Conservation (phyloP, 2,888 invertebrate species). For the Caenorhabditis plicata region DNA sequence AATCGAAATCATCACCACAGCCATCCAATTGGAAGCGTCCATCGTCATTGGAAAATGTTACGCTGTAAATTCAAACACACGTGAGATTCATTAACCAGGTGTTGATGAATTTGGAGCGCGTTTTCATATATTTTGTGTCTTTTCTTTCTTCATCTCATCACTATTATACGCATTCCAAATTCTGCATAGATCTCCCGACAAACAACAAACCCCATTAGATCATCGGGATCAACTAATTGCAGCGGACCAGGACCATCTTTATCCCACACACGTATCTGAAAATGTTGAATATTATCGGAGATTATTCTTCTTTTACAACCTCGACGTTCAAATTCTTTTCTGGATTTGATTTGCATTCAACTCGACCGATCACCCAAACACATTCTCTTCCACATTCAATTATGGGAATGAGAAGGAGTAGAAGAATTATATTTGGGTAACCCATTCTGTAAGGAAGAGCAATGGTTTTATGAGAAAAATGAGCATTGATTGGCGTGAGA, state of each 20-base stretch:
- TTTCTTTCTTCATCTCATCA: too few relatives aligned
- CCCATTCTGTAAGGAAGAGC: too few relatives aligned
- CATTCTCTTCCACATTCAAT: slow-evolving; percentile 54
- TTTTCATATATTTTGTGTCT: too few relatives aligned
- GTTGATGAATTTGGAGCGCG: too few relatives aligned
- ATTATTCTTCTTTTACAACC: too few relatives aligned
- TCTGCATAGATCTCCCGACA: too few relatives aligned
- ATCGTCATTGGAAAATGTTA: slow-evolving; percentile 62
- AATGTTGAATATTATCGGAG: too few relatives aligned
- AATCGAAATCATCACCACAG: slow-evolving; percentile 63
- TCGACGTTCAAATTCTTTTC: slow-evolving; percentile 61
- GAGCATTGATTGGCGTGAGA: too few relatives aligned
- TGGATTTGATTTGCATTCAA: slow-evolving; percentile 55
- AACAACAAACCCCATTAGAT: slow-evolving; percentile 65
- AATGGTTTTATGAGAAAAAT: too few relatives aligned
- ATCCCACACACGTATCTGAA: slow-evolving; percentile 56
- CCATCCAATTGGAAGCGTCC: slow-evolving; percentile 63
- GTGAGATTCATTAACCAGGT: background rate
- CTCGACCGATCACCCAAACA: slow-evolving; percentile 59
- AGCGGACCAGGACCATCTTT: slow-evolving; percentile 51
- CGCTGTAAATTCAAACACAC: slow-evolving; percentile 33
- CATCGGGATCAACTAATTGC: slow-evolving; percentile 61
- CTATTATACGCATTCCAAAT: too few relatives aligned
- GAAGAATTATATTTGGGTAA: too few relatives aligned
- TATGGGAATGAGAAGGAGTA: too few relatives aligned